Evolutionary conservation across 2,888 invertebrate genomes (phyloP).

Genomic region (Troilus luridus): DNA sequence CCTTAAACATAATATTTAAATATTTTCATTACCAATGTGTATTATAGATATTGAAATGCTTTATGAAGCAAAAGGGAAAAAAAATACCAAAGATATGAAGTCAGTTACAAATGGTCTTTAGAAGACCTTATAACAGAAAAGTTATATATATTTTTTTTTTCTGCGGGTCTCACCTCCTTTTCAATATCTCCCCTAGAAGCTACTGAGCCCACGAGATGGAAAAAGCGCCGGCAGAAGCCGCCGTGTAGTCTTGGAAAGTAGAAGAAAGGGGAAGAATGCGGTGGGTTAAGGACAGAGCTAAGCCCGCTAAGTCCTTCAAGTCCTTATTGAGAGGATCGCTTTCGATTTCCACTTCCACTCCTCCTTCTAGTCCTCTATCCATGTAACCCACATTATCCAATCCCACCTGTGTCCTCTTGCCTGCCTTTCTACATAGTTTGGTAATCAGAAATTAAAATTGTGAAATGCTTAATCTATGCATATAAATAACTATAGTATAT

Average conservation of each 20-base stretch:
- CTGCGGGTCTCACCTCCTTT: not conserved
- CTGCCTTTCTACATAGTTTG: not conserved
- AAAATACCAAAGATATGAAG: too few relatives aligned
- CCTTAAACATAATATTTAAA: too few relatives aligned
- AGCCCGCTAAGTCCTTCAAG: not conserved
- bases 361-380: not conserved
- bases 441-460: not conserved
- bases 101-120: not conserved
- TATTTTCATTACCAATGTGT: too few relatives aligned
- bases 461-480: too few relatives aligned
- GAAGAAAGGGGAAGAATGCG: slow-evolving; percentile 40
- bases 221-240: not conserved
- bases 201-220: not conserved
- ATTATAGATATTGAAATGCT: too few relatives aligned
- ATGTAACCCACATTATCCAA: slow-evolving; percentile 39
- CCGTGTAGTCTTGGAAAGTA: not conserved
- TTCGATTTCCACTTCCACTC: slow-evolving; percentile 39
- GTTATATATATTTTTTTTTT: not conserved
- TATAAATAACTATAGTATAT: too few relatives aligned
- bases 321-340: slow-evolving; percentile 24
- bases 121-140: not conserved
- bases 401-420: not conserved
- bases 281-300: not conserved
- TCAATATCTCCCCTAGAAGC: not conserved
- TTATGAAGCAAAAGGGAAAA: too few relatives aligned